A percentile compares a stretch with the other conserved stretches of the same genome.
Conservation (phyloP, 2,797 vertebrate genomes). For the Brachyalestes nurse region DNA sequence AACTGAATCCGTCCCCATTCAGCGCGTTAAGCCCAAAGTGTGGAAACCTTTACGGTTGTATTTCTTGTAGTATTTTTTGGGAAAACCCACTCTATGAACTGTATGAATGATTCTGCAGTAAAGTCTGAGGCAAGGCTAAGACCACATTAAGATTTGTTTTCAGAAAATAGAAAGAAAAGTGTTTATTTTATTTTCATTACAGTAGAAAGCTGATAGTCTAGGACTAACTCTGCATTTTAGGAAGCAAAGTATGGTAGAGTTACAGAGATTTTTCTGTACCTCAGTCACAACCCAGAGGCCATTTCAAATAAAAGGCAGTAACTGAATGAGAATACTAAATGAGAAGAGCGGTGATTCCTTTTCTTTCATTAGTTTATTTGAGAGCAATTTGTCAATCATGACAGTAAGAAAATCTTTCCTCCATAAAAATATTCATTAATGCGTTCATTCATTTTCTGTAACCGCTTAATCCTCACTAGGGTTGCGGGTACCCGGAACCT, state of each 20-base stretch:
- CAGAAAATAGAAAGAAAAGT: not conserved
- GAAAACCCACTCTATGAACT: conserved; percentile 12
- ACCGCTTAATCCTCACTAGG: no score
- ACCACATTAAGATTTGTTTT: not conserved
- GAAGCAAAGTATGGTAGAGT: not conserved
- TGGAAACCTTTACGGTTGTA: conserved; percentile 55
- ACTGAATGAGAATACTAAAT: not conserved
- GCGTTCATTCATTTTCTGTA: no score
- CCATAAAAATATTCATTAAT: no score
- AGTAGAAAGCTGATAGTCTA: not conserved
- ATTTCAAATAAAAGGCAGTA: not conserved
- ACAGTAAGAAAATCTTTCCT: no score
- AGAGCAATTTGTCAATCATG: no score
- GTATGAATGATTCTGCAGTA: conserved; percentile 4
- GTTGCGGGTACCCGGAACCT: no score
- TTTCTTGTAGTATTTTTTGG: conserved; percentile 45
- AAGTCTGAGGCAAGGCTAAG: not conserved
- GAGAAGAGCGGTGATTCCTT: not conserved
- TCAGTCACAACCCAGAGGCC: not conserved
- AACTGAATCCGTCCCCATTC: conserved; percentile 54
- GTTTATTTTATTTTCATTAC: not conserved
- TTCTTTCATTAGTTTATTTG: no score
- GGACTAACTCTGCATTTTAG: not conserved
- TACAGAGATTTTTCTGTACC: not conserved
- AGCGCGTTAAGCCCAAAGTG: conserved; percentile 39